A percentile compares a stretch with the other conserved stretches of the same genome.
Conservation (phyloP, 2,113 vertebrate species). For the Megaleporinus macrocephalus region DNA sequence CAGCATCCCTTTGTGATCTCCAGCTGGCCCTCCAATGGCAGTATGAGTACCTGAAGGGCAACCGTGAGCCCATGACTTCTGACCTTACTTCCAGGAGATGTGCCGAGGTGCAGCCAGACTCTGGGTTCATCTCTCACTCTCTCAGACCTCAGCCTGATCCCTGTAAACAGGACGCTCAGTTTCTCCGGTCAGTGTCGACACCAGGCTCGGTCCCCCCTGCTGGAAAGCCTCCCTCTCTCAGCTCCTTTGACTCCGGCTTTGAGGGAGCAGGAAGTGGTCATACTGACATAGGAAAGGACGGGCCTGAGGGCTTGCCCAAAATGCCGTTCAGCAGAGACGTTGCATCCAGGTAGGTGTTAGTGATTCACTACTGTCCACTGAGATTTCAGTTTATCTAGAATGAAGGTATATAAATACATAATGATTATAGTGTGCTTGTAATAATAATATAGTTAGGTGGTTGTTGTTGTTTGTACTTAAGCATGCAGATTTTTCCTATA, state of each 20-base stretch:
- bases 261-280: conserved; percentile 65
- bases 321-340: conserved; percentile 23
- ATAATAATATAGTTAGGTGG: too few relatives aligned
- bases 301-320: conserved; percentile 29
- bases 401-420: too few relatives aligned
- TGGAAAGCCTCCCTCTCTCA: conserved; percentile 62
- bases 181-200: background rate
- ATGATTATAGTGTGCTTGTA: too few relatives aligned
- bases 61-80: background rate
- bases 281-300: conserved; percentile 54
- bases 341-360: background rate
- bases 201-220: background rate
- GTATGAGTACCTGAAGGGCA: conserved; percentile 63
- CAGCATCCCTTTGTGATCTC: conserved; percentile 62
- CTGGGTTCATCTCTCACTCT: background rate
- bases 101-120: background rate
- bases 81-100: background rate
- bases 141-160: background rate
- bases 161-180: background rate
- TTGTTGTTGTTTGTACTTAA: too few relatives aligned
- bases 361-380: background rate
- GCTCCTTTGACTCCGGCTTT: conserved; percentile 77
- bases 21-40: conserved; percentile 78
- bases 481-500: too few relatives aligned
- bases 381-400: too few relatives aligned